Evolutionary conservation across 2,113 vertebrate genomes (phyloP), one percentile per base, ranked within the genome.

Genomic region (Bubo blakistoni): DNA sequence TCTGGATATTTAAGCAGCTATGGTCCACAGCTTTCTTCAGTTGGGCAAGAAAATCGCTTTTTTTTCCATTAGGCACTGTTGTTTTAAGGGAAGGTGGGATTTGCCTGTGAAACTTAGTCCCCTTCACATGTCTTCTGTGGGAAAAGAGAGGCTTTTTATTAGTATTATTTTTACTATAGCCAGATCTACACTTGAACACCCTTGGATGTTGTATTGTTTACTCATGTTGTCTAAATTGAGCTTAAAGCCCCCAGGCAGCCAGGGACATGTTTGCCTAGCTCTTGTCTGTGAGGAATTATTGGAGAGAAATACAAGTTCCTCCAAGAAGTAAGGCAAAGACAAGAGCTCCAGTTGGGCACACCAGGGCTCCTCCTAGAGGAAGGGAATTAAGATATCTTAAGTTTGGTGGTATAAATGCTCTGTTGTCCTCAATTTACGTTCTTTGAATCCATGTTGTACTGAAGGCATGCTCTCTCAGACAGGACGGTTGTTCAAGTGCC

Each of bases 21-120:
- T 17, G 13, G 10, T 73, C 34, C 19, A 21, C 8, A 34, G 30
- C 36, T 38, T 88, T 76, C 24, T 13, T 84, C 29, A 51, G 3
- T 34, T 51, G 30, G 19, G 14, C 46, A 51, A 36, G 44, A 83
- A 88, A 67, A 34, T 25, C 2, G 12, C 13, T 32, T 79, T 69
- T 62, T 38, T 54, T 82, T 49, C 40, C 0, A 0, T 38, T 61
- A 44, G 38, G 17, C 7, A 2, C 22, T 34, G 6, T 42, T 54
- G 11, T 38, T 89, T 86, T 1, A 4, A 40, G 47, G 46, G 46
- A 58, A 42, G 11, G 16, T 27, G 18, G 19, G 7, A 46, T 30
- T 32, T 80, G 15, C 42, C 26, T 47, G 10, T 66, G 42, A 79
- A 81, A 54, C 44, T 46, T 18, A 13, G 14, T 54, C 9, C 10